phyloP scores from a whole-genome alignment of 1,140 invertebrate species.

The Chironomus tepperi region DNA sequence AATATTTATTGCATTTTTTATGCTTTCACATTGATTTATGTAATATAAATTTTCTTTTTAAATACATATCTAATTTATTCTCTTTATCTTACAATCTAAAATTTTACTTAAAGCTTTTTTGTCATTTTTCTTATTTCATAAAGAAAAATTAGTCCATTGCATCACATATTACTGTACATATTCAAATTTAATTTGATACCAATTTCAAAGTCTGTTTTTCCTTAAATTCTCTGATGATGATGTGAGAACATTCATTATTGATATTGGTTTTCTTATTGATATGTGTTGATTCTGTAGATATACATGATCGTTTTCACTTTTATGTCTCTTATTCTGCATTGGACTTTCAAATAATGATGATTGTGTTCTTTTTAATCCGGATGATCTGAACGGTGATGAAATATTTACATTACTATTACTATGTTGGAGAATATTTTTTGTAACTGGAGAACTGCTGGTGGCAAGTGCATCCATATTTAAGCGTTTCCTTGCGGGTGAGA shows the following conservation, averaged over 20 bases:
- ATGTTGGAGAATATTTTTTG: not conserved
- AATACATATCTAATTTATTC: no score
- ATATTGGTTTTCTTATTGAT: not conserved
- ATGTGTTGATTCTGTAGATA: not conserved
- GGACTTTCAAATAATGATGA: not conserved
- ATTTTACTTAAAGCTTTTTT: not conserved
- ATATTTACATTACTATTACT: conserved; percentile 2
- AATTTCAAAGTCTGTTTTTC: not conserved
- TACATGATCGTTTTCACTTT: not conserved
- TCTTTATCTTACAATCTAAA: not conserved
- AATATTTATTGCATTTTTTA: conserved; percentile 3
- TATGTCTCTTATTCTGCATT: not conserved
- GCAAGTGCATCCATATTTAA: conserved; percentile 12
- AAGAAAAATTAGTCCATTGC: not conserved
- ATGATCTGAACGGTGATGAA: not conserved
- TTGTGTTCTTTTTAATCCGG: not conserved
- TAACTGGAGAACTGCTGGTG: not conserved
- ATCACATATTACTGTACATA: conserved; percentile 7
- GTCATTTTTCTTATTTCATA: not conserved
- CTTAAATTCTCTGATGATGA: not conserved
- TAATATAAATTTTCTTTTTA: not conserved
- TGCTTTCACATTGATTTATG: not conserved
- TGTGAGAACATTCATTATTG: not conserved
- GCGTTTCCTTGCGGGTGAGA: not conserved
- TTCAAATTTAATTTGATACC: not conserved